Base-by-base conservation (phyloP, 2,888 invertebrate genomes). In the Ischnura elegans region DNA sequence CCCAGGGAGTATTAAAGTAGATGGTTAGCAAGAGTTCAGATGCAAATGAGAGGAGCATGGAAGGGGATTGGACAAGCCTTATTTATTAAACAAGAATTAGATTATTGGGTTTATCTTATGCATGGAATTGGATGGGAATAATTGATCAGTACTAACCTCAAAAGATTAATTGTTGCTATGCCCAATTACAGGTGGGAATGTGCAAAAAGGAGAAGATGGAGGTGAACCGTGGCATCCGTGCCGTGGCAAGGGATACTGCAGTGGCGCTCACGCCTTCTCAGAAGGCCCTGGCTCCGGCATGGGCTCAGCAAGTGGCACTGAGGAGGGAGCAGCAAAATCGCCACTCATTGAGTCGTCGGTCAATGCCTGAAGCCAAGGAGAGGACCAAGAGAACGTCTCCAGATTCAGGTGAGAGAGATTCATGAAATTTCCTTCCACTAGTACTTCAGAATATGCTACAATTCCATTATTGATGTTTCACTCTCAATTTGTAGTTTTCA, bases 201-300 rank as follows among this genome's bases (percentile, higher is more conserved):
- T 96, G 96, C 87, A 97, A 97, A 95, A 97, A 96, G 95, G 97
- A 97, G 95, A 97, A 96, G 94, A 96, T 96, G 95, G 96, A 95
- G 42, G 95, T 95, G 55, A 96, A 96, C 94, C 96, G 96, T 94
- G 94, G 94, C 87, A 95, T 96, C 90, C 96, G 96, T 95, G 95
- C 16, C 94, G 94, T 29, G 95, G 95, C 94, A 46, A 93, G 46
- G 90, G 25, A 90, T 21, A 43, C 51, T 46, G 95, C 95, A 94
- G 94, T 95, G 87, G 95, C 94, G 45, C 96, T 96, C 94, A 95
- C 96, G 93, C 95, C 96, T 94, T 96, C 96, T 8, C 95, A 95
- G 19, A 76, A 76, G 36, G 76, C 76, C n/a, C 29, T 76, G 36
- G 96, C 94, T 45, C 96, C 96, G 94, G 95, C 96, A 93, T 95